phyloP scores from a whole-genome alignment of 1,140 invertebrate genomes.

The Neodiprion virginianus region DNA sequence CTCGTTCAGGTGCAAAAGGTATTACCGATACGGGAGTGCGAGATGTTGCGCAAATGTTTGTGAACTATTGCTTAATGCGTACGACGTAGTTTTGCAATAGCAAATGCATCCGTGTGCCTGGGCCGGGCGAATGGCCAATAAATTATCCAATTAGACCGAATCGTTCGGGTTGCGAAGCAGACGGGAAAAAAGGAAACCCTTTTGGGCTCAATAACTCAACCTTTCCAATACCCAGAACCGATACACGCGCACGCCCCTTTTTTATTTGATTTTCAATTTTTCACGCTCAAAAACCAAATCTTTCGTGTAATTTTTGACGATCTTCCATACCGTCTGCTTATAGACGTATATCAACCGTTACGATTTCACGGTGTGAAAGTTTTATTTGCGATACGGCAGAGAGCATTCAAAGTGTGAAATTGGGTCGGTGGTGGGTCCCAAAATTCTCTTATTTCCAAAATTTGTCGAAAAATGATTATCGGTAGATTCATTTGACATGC shows the following conservation, averaged over 20 bases:
- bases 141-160: slow-evolving; percentile 57
- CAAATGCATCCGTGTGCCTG: too few relatives aligned
- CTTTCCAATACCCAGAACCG: slow-evolving; percentile 9
- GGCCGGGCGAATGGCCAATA: slow-evolving; percentile 36
- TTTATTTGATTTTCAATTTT: slow-evolving; percentile 60
- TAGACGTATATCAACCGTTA: slow-evolving; percentile 38
- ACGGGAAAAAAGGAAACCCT: slow-evolving; percentile 39
- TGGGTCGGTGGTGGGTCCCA: slow-evolving; percentile 35
- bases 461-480: background rate
- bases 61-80: too few relatives aligned
- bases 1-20: too few relatives aligned
- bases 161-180: slow-evolving; percentile 34
- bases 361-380: slow-evolving; percentile 50
- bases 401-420: slow-evolving; percentile 42
- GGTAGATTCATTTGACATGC: too few relatives aligned
- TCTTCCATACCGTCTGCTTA: slow-evolving; percentile 36
- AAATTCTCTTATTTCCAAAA: background rate
- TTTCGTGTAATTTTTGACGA: slow-evolving; percentile 58
- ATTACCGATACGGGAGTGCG: too few relatives aligned
- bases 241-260: slow-evolving; percentile 39
- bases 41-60: too few relatives aligned
- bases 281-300: slow-evolving; percentile 53
- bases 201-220: slow-evolving; percentile 31
- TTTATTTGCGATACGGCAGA: slow-evolving; percentile 30
- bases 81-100: too few relatives aligned